phyloP scores from a whole-genome alignment of 2,113 vertebrate species.

The Clarias batrachus region DNA sequence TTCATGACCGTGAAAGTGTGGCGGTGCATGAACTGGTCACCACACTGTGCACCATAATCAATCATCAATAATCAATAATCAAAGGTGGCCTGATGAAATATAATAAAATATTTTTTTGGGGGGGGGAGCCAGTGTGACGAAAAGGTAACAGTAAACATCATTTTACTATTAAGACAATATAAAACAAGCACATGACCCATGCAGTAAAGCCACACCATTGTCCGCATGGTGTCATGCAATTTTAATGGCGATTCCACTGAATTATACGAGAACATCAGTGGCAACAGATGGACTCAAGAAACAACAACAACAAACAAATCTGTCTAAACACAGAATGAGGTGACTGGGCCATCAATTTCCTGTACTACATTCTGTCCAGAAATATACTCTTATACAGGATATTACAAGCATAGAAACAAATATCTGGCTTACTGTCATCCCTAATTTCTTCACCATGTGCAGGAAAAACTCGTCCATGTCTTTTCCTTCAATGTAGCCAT shows the following conservation, averaged over 20 bases:
- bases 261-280: background rate
- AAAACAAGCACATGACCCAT: background rate
- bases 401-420: background rate
- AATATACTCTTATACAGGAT: background rate
- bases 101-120: too few relatives aligned
- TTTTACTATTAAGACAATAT: background rate
- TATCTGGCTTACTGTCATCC: constrained; percentile 73
- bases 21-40: too few relatives aligned
- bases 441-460: constrained; percentile 72
- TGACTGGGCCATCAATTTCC: background rate
- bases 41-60: too few relatives aligned
- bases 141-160: too few relatives aligned
- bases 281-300: background rate
- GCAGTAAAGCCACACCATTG: background rate
- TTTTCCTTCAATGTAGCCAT: constrained; percentile 82
- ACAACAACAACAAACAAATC: background rate
- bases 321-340: background rate
- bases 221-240: background rate
- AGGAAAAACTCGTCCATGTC: constrained; percentile 81
- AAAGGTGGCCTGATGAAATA: too few relatives aligned
- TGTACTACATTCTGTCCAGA: background rate
- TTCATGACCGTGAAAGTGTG: too few relatives aligned
- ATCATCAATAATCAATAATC: too few relatives aligned
- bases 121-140: too few relatives aligned
- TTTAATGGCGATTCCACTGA: background rate